Conservation (phyloP, 2,888 invertebrate species). For the Ctenicera cuprea region DNA sequence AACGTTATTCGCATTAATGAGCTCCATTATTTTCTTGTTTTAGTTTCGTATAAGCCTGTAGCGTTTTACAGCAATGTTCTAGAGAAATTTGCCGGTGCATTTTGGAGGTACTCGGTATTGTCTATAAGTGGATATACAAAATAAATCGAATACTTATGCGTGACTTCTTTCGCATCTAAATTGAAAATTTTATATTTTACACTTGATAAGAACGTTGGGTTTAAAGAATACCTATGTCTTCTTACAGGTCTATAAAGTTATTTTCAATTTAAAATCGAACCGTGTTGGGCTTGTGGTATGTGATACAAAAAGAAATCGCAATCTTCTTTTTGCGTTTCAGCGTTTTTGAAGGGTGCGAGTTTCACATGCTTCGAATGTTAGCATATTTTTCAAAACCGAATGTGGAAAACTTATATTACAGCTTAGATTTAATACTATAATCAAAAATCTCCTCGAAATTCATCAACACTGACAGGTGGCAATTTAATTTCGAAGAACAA, state of each 20-base stretch:
- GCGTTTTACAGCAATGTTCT: constrained; percentile 8
- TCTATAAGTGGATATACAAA: constrained; percentile 20
- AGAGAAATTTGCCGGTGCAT: constrained; percentile 6
- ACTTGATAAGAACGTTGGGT: constrained; percentile 15
- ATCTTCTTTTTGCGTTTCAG: constrained; percentile 34
- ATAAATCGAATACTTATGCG: constrained; percentile 33
- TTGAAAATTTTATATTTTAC: constrained; percentile 44
- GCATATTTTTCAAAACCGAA: constrained; percentile 17
- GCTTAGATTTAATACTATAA: not conserved
- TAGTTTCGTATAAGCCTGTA: constrained; percentile 18
- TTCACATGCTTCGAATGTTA: constrained; percentile 25
- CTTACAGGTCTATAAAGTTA: constrained; percentile 43
- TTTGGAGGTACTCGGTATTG: constrained; percentile 1
- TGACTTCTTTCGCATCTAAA: constrained; percentile 40
- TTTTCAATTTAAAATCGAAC: constrained; percentile 38
- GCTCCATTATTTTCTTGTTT: constrained; percentile 30
- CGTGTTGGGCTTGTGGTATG: constrained; percentile 28
- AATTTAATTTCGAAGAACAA: too few species aligned
- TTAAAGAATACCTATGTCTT: constrained; percentile 35
- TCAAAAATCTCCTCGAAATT: too few species aligned
- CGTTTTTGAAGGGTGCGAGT: constrained; percentile 33
- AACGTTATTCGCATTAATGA: constrained; percentile 27
- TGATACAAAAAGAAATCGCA: constrained; percentile 35
- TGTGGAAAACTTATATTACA: constrained; percentile 2
- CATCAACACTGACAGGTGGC: too few species aligned